A percentile compares a stretch with the other conserved stretches of the same genome.
Evolutionary conservation across 2,113 vertebrate species (phyloP).

Genomic region (Rhinolophus sinicus): DNA sequence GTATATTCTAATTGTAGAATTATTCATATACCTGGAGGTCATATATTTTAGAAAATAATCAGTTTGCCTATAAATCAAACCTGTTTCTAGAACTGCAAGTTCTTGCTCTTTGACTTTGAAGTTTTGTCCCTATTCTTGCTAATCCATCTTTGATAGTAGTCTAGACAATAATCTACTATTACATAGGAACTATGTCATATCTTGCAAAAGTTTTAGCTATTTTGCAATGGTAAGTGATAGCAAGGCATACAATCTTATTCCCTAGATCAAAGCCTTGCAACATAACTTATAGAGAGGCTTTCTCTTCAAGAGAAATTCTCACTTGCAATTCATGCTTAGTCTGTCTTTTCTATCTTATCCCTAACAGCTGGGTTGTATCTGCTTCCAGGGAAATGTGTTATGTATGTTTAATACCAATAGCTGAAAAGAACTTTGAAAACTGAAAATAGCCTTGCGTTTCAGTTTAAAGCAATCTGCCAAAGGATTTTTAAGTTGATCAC

Average conservation of each 20-base stretch:
- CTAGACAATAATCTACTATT: slow-evolving; percentile 56
- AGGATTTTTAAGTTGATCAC: slow-evolving; percentile 63
- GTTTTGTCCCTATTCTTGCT: slow-evolving; percentile 2
- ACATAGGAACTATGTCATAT: slow-evolving; percentile 52
- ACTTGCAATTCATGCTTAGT: slow-evolving; percentile 77
- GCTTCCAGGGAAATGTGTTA: slow-evolving; percentile 82
- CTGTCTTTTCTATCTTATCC: slow-evolving; percentile 80
- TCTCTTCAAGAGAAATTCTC: slow-evolving; percentile 79
- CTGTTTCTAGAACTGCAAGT: slow-evolving; percentile 4
- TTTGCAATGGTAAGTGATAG: slow-evolving; percentile 39
- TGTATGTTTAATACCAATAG: slow-evolving; percentile 83
- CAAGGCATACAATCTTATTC: slow-evolving; percentile 67
- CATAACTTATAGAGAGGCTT: slow-evolving; percentile 70
- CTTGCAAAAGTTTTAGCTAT: slow-evolving; percentile 58
- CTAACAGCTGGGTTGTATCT: slow-evolving; percentile 80
- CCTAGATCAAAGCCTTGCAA: slow-evolving; percentile 64
- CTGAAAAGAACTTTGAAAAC: slow-evolving; percentile 78
- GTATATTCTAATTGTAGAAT: background rate
- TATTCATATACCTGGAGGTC: background rate
- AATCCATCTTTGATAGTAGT: slow-evolving; percentile 19
- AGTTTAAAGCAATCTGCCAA: slow-evolving; percentile 72
- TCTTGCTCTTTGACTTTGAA: slow-evolving; percentile 49
- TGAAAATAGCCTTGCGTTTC: slow-evolving; percentile 77
- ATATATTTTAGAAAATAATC: background rate
- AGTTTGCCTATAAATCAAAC: background rate